Evolutionary conservation across 2,797 vertebrate species (phyloP), one percentile per base, ranked within the genome.

Genomic region (Xenops minutus): DNA sequence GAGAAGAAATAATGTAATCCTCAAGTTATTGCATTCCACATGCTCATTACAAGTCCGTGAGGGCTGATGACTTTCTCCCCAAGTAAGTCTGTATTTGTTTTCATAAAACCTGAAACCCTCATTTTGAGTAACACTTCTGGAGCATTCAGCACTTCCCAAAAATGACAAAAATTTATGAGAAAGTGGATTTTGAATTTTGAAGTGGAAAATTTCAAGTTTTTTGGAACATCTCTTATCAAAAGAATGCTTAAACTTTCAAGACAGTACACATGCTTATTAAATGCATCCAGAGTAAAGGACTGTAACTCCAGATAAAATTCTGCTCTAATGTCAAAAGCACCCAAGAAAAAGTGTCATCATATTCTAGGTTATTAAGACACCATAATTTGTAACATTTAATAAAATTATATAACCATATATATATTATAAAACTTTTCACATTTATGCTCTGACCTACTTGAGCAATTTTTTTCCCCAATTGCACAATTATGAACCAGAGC

Each of bases 401-500:
- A 80, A 76, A 91, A 69, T 81, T 59, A 91, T 19, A 19, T 34
- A 87, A 91, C 39, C 56, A 78, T 32, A 36, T 81, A 59, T 79
- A 86, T 41, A 76, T 66, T 84, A 68, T 59, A 90, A 92, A 89
- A 67, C 71, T 79, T 34, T 64, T 94, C 69, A 86, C 62, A 79
- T 96, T 78, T 92, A 95, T 90, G 64, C 63, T 89, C 77, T 95
- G 92, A 92, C 92, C 87, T 95, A 92, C 52, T 96, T 92, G 86
- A 74, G 62, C 72, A 76, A 91, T 66, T 82, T 61, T 88, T 85
- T 89, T 56, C 73, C 82, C 78, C 85, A 86, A 85, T 41, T 86
- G 92, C 89, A 91, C 89, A 94, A 95, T 92, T 85, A 96, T 79
- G 58, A 95, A 96, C 66, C 91, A 17, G 89, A 92, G 85, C 88